Evolutionary conservation across 2,888 invertebrate species (phyloP), one percentile per base, ranked within the genome.

Genomic region (Acheta domesticus): DNA sequence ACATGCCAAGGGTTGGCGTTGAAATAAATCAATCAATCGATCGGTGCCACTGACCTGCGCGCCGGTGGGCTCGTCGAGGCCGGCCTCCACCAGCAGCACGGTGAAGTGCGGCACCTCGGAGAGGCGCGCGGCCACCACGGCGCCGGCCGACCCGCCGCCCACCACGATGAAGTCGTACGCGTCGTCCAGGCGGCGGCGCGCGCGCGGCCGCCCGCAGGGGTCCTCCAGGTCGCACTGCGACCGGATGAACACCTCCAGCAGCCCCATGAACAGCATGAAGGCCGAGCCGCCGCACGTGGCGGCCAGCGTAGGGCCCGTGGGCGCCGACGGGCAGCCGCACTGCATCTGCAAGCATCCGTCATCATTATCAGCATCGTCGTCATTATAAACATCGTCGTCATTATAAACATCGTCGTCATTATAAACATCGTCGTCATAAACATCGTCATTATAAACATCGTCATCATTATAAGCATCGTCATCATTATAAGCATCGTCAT

Each of bases 211-310:
- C 19, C 94, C 93, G 84, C 95, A 95, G 1, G 95, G 95, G 87
- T 96, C 95, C 84, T 95, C 95, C 83, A 96, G 88, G 86, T 96
- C 95, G 85, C 95, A 96, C 85, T 96, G 95, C 82, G 94, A 94
- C 79, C 95, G 88, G 80, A 95, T 89, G 86, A 96, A 95, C 12
- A 95, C 95, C 85, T 95, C 95, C 76, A 95, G 89, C 5, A 96
- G 90, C 1, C 95, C 95, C 95, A 96, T 96, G 88, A 95, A 96
- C 76, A 95, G 91, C 95, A 95, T 95, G 86, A 93, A 95, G 74
- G 93, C 92, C 79, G 93, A 92, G 48, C 95, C 95, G 14, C 95
- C 95, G 86, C 95, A 96, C 78, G 94, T 93, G 80, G 93, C 90
- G 74, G 95, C 95, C 84, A 96, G 88, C 78, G 95, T 95, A 11